phyloP scores from a whole-genome alignment of 2,113 vertebrate species.

The Lathamus discolor region DNA sequence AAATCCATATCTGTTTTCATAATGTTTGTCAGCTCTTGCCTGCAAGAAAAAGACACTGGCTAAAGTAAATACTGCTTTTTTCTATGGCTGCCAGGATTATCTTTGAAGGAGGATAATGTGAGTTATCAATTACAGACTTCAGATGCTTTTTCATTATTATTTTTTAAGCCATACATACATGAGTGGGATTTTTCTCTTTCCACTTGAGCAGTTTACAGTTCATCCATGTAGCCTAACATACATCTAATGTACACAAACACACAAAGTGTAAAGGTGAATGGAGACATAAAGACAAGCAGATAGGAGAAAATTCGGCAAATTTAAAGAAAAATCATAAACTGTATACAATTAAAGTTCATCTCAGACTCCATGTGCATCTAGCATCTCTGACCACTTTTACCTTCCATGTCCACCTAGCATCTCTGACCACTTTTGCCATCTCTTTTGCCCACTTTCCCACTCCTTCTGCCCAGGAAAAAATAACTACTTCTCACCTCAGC shows the following conservation, averaged over 20 bases:
- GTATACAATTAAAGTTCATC: neutral
- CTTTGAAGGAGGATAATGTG: neutral
- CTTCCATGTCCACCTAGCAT: too few species aligned
- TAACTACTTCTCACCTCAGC: neutral
- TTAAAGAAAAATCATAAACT: neutral
- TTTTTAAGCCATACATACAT: neutral
- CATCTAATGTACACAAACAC: neutral
- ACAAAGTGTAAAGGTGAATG: neutral
- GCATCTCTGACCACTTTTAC: neutral
- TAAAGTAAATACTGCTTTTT: neutral
- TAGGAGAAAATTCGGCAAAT: neutral
- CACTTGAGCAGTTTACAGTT: neutral
- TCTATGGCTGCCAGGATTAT: neutral
- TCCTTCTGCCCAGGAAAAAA: neutral
- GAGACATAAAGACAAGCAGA: neutral
- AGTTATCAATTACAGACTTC: neutral
- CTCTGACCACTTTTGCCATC: neutral
- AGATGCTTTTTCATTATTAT: neutral
- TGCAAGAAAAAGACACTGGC: neutral
- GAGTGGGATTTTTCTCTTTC: neutral
- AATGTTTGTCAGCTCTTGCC: neutral
- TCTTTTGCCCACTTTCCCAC: neutral
- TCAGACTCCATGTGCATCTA: neutral
- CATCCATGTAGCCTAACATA: neutral
- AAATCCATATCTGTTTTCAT: neutral